A percentile compares a stretch with the other conserved stretches of the same genome.
Evolutionary conservation across 2,888 invertebrate genomes (phyloP).

Genomic region (Polydrusus pterygomalis): DNA sequence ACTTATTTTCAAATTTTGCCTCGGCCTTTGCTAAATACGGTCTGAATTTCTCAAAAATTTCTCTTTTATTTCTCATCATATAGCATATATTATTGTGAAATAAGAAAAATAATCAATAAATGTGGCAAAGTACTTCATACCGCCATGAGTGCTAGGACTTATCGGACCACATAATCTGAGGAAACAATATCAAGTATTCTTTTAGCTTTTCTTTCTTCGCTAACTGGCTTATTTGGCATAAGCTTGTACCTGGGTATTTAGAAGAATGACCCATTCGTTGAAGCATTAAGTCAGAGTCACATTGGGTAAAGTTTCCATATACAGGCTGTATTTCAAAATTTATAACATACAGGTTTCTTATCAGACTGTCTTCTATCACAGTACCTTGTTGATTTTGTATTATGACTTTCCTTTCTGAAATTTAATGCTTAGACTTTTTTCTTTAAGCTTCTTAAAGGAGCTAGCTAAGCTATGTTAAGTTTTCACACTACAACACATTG

Average conservation of each 20-base stretch:
- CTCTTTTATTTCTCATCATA: slow-evolving; percentile 39
- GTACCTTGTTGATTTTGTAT: not conserved
- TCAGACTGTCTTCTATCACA: not conserved
- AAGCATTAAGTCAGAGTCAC: slow-evolving; percentile 45
- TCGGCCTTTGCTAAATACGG: slow-evolving; percentile 35
- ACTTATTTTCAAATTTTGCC: slow-evolving; percentile 37
- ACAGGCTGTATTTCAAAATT: not conserved
- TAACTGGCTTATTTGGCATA: slow-evolving; percentile 52
- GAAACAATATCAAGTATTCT: not conserved
- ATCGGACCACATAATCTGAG: not conserved
- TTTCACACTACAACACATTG: slow-evolving; percentile 56
- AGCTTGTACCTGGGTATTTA: slow-evolving; percentile 13
- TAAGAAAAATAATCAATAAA: slow-evolving; percentile 52
- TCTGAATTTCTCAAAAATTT: slow-evolving; percentile 48
- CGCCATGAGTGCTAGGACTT: slow-evolving; percentile 29
- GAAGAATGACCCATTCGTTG: slow-evolving; percentile 60
- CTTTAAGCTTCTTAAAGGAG: too few relatives aligned
- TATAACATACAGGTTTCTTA: slow-evolving; percentile 5
- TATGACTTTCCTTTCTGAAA: slow-evolving; percentile 44
- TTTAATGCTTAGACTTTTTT: slow-evolving; percentile 51
- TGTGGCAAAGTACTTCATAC: slow-evolving; percentile 44
- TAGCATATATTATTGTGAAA: slow-evolving; percentile 38
- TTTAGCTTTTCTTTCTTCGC: too few relatives aligned
- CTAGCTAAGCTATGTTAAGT: slow-evolving; percentile 55
- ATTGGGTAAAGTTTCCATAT: slow-evolving; percentile 21